phyloP scores from a whole-genome alignment of 2,888 invertebrate species.

The Watsonalla cultraria region DNA sequence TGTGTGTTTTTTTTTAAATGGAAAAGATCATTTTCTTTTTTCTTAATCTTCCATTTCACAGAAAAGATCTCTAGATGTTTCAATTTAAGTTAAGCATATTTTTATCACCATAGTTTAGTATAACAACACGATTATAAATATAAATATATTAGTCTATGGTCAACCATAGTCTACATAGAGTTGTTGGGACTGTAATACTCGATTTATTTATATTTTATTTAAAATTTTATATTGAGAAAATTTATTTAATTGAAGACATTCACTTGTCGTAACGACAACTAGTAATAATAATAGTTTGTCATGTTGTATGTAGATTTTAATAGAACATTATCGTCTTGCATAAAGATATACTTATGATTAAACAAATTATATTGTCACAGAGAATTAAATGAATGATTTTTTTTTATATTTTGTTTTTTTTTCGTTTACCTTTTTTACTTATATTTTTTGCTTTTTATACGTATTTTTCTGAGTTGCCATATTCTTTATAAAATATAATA shows the following conservation, averaged over 20 bases:
- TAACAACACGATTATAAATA: conserved; percentile 37
- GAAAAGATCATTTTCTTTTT: conserved; percentile 28
- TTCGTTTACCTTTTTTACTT: conserved; percentile 36
- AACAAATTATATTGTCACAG: conserved; percentile 68
- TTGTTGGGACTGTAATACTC: conserved; percentile 77
- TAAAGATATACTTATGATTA: conserved; percentile 59
- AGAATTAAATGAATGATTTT: conserved; percentile 73
- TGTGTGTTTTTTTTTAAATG: conserved; percentile 43
- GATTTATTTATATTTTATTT: conserved; percentile 76
- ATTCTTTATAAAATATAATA: conserved; percentile 8
- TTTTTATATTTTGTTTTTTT: conserved; percentile 46
- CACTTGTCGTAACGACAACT: conserved; percentile 65
- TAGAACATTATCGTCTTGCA: conserved; percentile 62
- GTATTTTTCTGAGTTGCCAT: conserved; percentile 11
- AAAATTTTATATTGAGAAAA: conserved; percentile 61
- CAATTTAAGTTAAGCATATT: conserved; percentile 43
- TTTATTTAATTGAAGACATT: conserved; percentile 47
- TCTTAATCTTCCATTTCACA: conserved; percentile 46
- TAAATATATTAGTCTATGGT: conserved; percentile 59
- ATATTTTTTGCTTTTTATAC: conserved; percentile 27
- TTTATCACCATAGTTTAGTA: conserved; percentile 26
- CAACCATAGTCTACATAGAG: conserved; percentile 61
- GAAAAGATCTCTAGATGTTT: conserved; percentile 60
- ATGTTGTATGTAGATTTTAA: conserved; percentile 68
- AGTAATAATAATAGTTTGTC: conserved; percentile 53